Conservation (phyloP, 2,797 vertebrate genomes). For the Prunella strophiata region DNA sequence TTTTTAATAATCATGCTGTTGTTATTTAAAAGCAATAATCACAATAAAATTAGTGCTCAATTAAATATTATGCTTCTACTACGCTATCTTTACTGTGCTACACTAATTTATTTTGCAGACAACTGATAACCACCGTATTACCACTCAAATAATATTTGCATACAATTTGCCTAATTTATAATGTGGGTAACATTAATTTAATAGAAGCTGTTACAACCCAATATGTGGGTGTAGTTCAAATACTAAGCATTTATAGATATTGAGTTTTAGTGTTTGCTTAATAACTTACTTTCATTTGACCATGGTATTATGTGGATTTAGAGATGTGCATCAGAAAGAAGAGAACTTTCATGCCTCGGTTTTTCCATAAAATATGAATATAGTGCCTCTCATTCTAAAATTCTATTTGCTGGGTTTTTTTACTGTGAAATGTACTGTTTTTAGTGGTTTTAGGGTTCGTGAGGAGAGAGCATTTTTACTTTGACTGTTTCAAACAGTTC, state of each 20-base stretch:
- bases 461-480: neutral
- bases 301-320: conserved; percentile 32
- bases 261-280: conserved; percentile 53
- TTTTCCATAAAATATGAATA: neutral
- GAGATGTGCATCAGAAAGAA: conserved; percentile 13
- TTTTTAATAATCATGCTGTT: conserved; percentile 59
- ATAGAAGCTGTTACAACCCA: conserved; percentile 67
- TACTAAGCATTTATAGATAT: conserved; percentile 47
- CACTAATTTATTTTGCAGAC: conserved; percentile 75
- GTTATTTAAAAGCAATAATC: conserved; percentile 76
- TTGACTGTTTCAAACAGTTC: neutral
- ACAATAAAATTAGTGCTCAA: conserved; percentile 71
- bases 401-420: neutral
- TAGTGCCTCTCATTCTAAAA: neutral
- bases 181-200: conserved; percentile 75
- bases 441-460: neutral
- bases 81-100: conserved; percentile 63
- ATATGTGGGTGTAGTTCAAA: conserved; percentile 67
- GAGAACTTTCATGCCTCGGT: neutral
- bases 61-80: conserved; percentile 61
- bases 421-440: neutral
- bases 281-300: conserved; percentile 51
- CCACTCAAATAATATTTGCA: conserved; percentile 75
- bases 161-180: conserved; percentile 77
- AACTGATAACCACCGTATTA: conserved; percentile 70